These are phyloP conservation scores for Clunio marinus DNA, from an alignment of 2,888 invertebrate species.

Conservation along the genomic window DNA sequence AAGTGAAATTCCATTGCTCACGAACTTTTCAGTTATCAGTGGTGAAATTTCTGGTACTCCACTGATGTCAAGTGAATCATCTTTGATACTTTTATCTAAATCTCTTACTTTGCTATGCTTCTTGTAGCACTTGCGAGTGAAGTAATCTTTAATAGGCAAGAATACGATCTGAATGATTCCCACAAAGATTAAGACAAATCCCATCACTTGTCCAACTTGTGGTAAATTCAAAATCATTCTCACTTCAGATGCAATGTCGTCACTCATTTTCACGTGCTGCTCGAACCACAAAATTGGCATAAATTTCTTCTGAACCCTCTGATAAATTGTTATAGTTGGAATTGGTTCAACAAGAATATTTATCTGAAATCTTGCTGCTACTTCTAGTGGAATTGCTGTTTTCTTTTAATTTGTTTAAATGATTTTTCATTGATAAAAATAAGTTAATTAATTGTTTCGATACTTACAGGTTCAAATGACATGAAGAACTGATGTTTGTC, in stretches of 20 bases:
- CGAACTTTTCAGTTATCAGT: background rate
- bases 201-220: conserved; percentile 53
- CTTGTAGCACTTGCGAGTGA: background rate
- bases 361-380: conserved; percentile 72
- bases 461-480: conserved; percentile 67
- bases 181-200: conserved; percentile 51
- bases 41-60: conserved; percentile 2
- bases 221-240: conserved; percentile 55
- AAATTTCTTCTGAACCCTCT: conserved; percentile 62
- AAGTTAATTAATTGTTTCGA: too few species aligned
- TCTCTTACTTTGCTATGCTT: background rate
- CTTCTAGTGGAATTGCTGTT: conserved; percentile 70
- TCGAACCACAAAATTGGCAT: conserved; percentile 79
- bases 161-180: conserved; percentile 47
- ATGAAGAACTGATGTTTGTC: conserved; percentile 71
- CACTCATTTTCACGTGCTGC: conserved; percentile 61
- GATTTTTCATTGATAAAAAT: background rate
- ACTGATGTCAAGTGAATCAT: background rate
- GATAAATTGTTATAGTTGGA: conserved; percentile 57
- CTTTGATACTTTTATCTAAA: conserved; percentile 2
- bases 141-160: conserved; percentile 41
- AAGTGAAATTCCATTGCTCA: background rate
- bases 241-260: conserved; percentile 56
- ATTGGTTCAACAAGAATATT: conserved; percentile 69
- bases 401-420: conserved; percentile 52